Base-by-base conservation (phyloP, 2,888 invertebrate genomes). In the Idaea straminata region DNA sequence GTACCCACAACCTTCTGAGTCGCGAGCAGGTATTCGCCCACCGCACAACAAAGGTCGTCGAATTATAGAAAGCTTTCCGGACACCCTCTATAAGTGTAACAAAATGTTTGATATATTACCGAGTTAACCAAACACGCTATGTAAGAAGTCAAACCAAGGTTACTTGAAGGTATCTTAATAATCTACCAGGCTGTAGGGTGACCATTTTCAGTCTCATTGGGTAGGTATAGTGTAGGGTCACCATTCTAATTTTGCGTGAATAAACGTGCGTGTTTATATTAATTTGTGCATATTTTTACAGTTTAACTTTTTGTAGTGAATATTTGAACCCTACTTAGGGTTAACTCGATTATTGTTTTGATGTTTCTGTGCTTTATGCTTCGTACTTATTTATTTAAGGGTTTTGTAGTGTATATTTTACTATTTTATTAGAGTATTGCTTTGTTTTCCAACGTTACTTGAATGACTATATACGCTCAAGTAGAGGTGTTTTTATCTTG, bases 101-200 rank as follows among this genome's bases (percentile, higher is more conserved):
- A 89, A 89, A 90, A 91, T 85, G 85, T 77, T 81, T 85, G 84
- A 88, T 86, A 86, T 85, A 86, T 78, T 70, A 76, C 75, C 70
- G 47, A 10, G 36, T 36, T 15, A 36, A 15, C 47, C 47, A 59
- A 25, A 25, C 34, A 63, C 59, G 34, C 58, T 59, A 34, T n/a
- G 15, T 25, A 64, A 59, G 61, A 65, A 60, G 13, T 35, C 59
- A 62, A 67, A 64, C 69, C 69, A 72, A 72, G 70, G 72, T 68
- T 70, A 67, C 15, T 62, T 13, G 47, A 47, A 47, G 13, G 47
- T 73, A 72, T 72, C 73, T 70, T 61, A 66, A 57, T 67, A 65
- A 70, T 71, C 69, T 70, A 69, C 64, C 66, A 69, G 57, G 64
- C 62, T 67, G 66, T 66, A 66, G 66, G 65, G 61, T 64, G 16